Base-by-base conservation (phyloP, 2,113 vertebrate species). In the Mionectes macconnelli region DNA sequence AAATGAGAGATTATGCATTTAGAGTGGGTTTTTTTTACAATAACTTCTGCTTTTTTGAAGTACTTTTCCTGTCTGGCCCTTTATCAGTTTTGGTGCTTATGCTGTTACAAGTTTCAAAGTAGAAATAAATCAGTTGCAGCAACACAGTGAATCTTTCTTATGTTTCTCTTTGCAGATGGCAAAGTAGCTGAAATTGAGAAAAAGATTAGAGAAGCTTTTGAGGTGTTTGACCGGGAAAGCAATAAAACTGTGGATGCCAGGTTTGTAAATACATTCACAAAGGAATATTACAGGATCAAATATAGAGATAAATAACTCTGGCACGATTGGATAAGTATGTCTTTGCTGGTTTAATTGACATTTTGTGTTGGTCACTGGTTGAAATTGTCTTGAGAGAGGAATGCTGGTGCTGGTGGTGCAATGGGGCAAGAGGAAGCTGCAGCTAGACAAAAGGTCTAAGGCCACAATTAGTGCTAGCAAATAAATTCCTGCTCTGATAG, bases 181-280 rank as follows among this genome's bases (percentile, higher is more conserved):
- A 3, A 44, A 16, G 50, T 98, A 86, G 94, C 97, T 90, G 98
- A 98, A n/a, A 77, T 98, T 56, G 98, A 99, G 60, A 98, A 97
- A 96, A 99, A 97, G 96, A 98, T 99, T 92, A 98, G 49, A 64
- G 97, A 98, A 9, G 98, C 99, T 47, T 99, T 99, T 98, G 97
- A 99, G 76, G 97, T 98, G 17, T 99, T 99, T 98, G 99, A 99
- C 97, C 98, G 98, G 39, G 97, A 99, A 68, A 86, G 80, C 5
- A 98, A 98, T 97, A 98, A 98, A 95, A 99, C 98, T 40, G 99
- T 99, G 96, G 98, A 99, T 96, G 98, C 98, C 94, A 98, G 99
- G 99, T 99, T 97, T 98, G 98, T 90, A 96, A 92, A 84, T 89
- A 60, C 42, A 91, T 96, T 96, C 39, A 76, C 79, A 79, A 27